Base-by-base conservation (phyloP, 2,113 vertebrate species). In the Hystrix brachyura region DNA sequence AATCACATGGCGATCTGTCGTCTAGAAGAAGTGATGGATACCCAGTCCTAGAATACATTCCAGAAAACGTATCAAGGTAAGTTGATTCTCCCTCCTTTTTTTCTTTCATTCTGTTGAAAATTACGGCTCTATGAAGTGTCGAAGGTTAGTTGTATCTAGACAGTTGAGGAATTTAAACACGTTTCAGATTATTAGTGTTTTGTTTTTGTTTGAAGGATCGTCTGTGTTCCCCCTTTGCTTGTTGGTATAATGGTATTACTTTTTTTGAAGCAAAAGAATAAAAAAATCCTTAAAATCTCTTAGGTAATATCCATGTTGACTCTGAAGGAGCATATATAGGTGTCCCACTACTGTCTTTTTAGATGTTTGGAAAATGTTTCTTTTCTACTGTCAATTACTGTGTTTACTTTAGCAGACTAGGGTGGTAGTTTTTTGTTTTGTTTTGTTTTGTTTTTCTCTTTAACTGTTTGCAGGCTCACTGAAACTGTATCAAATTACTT, bases 1-100 rank as follows among this genome's bases (percentile, higher is more conserved):
- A 99, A 99, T 99, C 99, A 2, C 99, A 99, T 53, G 98, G 99
- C 7, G 99, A 99, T 98, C 98, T 99, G 98, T 98, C 99, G 17
- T 98, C 99, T 94, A 99, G 99, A 98, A 99, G 99, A 98, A 97
- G 97, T 29, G 99, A 99, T 97, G 99, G 99, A 95, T 99, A 99
- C 98, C 99, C 99, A 2, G 99, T 99, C 96, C 99, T 99, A 98
- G 99, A 99, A 98, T 99, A 99, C 99, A 99, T 99, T 99, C 98
- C 99, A 97, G 99, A 99, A 98, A 99, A 98, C 72, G 99, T 99
- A 97, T 99, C 99, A 97, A 99, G 99, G 99, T 99, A 97, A 98
- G 99, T 90, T 38, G 85, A 6, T 71, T 46, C 32, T 34, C 32
- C 14, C 11, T 43, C 25, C 11, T 23, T 57, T 3, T 38, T 43